These are phyloP conservation scores for Nesoenas mayeri DNA, from an alignment of 2,113 vertebrate genomes.

Conservation along the genomic window DNA sequence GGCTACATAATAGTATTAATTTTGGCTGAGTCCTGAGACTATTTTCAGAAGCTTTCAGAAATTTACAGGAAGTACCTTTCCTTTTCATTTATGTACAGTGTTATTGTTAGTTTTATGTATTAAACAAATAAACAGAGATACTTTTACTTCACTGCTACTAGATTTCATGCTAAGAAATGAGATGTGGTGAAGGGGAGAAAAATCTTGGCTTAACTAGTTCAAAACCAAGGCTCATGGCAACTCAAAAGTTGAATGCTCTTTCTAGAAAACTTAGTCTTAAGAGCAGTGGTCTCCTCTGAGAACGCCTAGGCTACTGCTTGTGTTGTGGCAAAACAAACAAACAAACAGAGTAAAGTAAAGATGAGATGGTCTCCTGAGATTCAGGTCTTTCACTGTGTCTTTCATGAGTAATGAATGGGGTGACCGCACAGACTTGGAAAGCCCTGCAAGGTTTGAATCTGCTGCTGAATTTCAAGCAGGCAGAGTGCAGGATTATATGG, in stretches of 20 bases:
- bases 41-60: constrained; percentile 69
- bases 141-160: neutral
- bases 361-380: constrained; percentile 63
- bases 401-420: constrained; percentile 73
- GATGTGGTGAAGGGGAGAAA: neutral
- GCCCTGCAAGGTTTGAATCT: neutral
- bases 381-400: constrained; percentile 62
- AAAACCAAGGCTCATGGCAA: constrained; percentile 20
- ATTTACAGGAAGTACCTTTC: constrained; percentile 68
- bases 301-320: constrained; percentile 10
- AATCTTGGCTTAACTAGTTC: neutral
- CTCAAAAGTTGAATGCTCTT: constrained; percentile 34
- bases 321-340: constrained; percentile 70
- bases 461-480: constrained; percentile 39
- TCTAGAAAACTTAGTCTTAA: constrained; percentile 62
- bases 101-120: constrained; percentile 59
- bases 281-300: constrained; percentile 21
- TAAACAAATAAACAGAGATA: neutral
- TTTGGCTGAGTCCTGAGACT: constrained; percentile 61
- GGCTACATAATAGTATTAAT: constrained; percentile 60
- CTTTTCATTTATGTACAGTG: constrained; percentile 50
- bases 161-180: neutral
- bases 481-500: constrained; percentile 11
- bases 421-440: constrained; percentile 67
- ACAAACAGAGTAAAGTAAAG: constrained; percentile 70